Conservation (phyloP, 2,113 vertebrate species). For the Nothobranchius kuhntae region DNA sequence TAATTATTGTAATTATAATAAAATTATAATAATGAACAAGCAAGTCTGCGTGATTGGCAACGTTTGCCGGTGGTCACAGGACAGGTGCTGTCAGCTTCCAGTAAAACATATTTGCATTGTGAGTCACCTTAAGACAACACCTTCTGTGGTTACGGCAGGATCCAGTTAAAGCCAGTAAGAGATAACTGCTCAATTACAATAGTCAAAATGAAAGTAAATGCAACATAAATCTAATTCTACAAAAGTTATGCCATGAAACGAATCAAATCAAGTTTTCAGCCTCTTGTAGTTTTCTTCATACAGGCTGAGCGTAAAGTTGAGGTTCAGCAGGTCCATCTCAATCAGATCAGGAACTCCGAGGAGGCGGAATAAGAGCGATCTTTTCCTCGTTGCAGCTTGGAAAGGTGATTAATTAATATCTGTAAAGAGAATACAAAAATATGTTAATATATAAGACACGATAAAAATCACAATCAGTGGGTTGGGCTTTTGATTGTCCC, state of each 20-base stretch:
- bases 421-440: not conserved
- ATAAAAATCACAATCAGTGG: not conserved
- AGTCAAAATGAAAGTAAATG: not conserved
- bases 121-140: constrained; percentile 1
- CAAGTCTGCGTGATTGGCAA: too few species aligned
- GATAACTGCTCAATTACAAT: too few species aligned
- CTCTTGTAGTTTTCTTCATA: not conserved
- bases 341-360: not conserved
- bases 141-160: not conserved
- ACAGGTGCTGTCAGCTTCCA: not conserved
- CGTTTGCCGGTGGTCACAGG: not conserved
- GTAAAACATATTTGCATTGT: not conserved
- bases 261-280: not conserved
- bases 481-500: too few species aligned
- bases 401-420: constrained; percentile 45
- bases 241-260: too few species aligned
- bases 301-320: not conserved
- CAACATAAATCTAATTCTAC: not conserved
- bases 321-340: not conserved
- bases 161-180: accelerated
- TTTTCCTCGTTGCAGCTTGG: not conserved
- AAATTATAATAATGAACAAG: too few species aligned
- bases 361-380: not conserved
- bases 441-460: not conserved
- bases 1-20: too few species aligned